phyloP scores from a whole-genome alignment of 2,113 vertebrate genomes.

The Tragulus kanchil region DNA sequence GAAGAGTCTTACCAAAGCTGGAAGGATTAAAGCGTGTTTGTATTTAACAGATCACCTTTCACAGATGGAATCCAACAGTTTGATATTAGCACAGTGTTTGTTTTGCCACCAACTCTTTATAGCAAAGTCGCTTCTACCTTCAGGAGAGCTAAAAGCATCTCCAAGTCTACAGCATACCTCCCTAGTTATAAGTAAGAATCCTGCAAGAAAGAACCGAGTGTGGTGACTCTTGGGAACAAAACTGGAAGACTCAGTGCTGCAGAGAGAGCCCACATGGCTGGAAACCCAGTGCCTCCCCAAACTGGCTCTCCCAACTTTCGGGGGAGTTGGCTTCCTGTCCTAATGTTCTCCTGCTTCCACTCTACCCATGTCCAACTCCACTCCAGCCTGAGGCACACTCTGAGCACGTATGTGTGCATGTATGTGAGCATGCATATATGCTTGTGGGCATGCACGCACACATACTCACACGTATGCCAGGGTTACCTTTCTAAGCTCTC shows the following conservation, averaged over 20 bases:
- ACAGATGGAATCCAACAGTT: not conserved
- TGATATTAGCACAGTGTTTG: not conserved
- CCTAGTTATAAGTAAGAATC: not conserved
- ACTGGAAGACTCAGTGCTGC: not conserved
- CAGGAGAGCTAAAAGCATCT: not conserved
- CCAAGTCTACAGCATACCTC: not conserved
- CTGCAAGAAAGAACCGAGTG: not conserved
- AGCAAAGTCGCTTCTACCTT: not conserved
- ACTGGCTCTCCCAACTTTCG: not conserved
- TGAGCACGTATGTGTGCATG: not conserved
- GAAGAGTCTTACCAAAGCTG: not conserved
- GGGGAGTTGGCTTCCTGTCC: not conserved
- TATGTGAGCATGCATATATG: too few relatives aligned
- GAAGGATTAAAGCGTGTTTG: not conserved
- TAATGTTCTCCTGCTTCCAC: not conserved
- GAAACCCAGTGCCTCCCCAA: too few relatives aligned
- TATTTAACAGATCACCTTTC: not conserved
- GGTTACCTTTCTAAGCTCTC: not conserved
- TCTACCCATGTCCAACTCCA: not conserved
- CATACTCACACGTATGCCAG: rapidly evolving
- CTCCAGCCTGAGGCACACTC: not conserved
- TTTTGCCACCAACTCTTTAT: not conserved
- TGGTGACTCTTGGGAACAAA: not conserved
- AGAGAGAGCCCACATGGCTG: not conserved
- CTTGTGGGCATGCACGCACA: not conserved